Base-by-base conservation (phyloP, 1,140 invertebrate genomes). In the Solenopsis fugax region DNA sequence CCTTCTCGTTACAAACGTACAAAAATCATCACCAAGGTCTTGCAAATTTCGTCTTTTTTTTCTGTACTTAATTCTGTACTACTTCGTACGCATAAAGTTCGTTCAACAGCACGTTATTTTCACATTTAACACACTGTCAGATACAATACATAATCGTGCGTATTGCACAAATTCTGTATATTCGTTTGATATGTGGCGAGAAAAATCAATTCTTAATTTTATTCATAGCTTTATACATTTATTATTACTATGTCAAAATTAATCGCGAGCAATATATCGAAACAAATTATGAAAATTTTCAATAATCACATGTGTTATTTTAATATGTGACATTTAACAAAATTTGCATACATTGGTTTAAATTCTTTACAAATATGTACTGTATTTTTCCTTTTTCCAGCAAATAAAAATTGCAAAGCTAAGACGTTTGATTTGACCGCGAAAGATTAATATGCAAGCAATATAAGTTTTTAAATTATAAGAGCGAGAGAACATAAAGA, bases 401-500 rank as follows among this genome's bases (percentile, higher is more conserved):
- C 18, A 62, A 77, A 48, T 64, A 16, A 29, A 69, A 77, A 77
- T 34, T 34, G 12, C 34, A 48, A 50, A 45, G 41, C 4, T 45
- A 12, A 60, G 21, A 45, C 50, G 10, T 58, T 60, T 58, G 52
- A 56, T 21, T 56, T n/a, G 21, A 24, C 12, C 16, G 2, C 13
- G 37, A 60, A 37, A 64, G 34, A 41, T 69, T 45, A 24, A 24
- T 65, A n/a, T 12, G 1, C 16, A 2, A 64, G n/a, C 13, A 67
- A 45, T 48, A 78, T 52, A 65, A 78, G 18, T 52, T 65, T 50
- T 50, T 65, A 48, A 64, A 64, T 78, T 64, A 80, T 54, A 76
- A 45, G 6, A 60, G 41, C 16, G 7, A n/a, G 21, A n/a, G 7
- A 41, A 54, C 13, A 18, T 65, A 69, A 54, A 80, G n/a, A 6